Evolutionary conservation across 1,140 invertebrate species (phyloP).

Genomic region (Drosophila nigrodunni): DNA sequence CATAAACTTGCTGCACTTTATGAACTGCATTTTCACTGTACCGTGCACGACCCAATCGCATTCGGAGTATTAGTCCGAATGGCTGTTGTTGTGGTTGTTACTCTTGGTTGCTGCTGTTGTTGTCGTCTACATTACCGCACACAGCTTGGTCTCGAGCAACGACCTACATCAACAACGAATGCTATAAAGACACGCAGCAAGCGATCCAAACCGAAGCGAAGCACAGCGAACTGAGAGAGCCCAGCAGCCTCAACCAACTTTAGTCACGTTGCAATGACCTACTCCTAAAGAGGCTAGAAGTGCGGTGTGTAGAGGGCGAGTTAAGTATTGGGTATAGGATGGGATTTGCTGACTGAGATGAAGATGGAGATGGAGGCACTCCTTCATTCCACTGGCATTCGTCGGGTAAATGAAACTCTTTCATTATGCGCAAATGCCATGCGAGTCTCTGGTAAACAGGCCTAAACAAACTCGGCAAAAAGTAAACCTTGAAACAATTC

Average conservation of each 20-base stretch:
- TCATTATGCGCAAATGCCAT: conserved; percentile 75
- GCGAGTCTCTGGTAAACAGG: conserved; percentile 64
- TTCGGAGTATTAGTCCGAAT: conserved; percentile 34
- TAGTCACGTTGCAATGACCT: conserved; percentile 70
- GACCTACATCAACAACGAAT: conserved; percentile 76
- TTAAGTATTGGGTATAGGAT: neutral
- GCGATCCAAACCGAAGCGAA: conserved; percentile 14
- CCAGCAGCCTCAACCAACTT: conserved; percentile 47
- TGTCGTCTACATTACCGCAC: conserved; percentile 50
- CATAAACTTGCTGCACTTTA: conserved; percentile 76
- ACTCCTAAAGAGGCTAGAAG: conserved; percentile 32
- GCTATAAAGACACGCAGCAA: conserved; percentile 65
- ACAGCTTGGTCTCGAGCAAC: conserved; percentile 52
- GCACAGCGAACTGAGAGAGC: conserved; percentile 1
- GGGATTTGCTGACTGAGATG: conserved; percentile 25
- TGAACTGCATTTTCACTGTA: conserved; percentile 57
- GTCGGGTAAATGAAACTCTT: conserved; percentile 72
- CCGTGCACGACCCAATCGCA: conserved; percentile 13
- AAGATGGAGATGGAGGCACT: conserved; percentile 31
- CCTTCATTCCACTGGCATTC: conserved; percentile 42
- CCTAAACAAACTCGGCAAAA: conserved; percentile 71
- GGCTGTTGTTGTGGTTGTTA: conserved; percentile 23
- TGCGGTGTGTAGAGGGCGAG: neutral
- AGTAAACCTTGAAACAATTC: conserved; percentile 81
- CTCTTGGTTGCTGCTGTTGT: conserved; percentile 7